phyloP scores from a whole-genome alignment of 1,140 invertebrate genomes.

The Parapsyche elsis region DNA sequence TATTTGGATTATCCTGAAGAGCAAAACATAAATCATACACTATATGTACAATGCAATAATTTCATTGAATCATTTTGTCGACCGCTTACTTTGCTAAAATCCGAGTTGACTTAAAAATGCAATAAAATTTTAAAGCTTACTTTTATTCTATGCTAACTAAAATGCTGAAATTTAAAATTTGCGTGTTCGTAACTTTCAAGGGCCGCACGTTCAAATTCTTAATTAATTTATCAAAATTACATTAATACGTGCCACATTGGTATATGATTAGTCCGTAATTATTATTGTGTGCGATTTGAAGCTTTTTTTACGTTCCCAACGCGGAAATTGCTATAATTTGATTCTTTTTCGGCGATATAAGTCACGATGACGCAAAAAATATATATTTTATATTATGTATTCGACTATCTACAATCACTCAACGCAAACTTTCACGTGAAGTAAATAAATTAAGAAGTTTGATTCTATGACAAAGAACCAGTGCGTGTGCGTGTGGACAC shows the following conservation, averaged over 20 bases:
- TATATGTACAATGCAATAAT: no score
- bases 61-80: no score
- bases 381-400: not conserved
- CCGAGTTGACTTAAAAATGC: not conserved
- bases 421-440: conserved; percentile 7
- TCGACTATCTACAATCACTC: conserved; percentile 8
- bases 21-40: no score
- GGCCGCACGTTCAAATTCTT: not conserved
- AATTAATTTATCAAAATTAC: conserved; percentile 11
- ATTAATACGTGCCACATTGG: not conserved
- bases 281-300: no score
- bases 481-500: conserved; percentile 5
- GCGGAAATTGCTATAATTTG: conserved; percentile 23
- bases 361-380: not conserved
- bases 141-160: no score
- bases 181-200: not conserved
- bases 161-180: not conserved
- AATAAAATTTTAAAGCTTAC: no score
- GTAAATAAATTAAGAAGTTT: conserved; percentile 32
- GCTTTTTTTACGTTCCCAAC: not conserved
- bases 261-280: not conserved
- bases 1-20: no score
- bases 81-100: not conserved
- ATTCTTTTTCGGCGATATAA: conserved; percentile 5
- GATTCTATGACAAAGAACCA: conserved; percentile 7